Percentiles rank a stretch among this genome's conserved stretches.
phyloP scores from a whole-genome alignment of 2,797 vertebrate species.

The Oceanodroma leucorhoa region DNA sequence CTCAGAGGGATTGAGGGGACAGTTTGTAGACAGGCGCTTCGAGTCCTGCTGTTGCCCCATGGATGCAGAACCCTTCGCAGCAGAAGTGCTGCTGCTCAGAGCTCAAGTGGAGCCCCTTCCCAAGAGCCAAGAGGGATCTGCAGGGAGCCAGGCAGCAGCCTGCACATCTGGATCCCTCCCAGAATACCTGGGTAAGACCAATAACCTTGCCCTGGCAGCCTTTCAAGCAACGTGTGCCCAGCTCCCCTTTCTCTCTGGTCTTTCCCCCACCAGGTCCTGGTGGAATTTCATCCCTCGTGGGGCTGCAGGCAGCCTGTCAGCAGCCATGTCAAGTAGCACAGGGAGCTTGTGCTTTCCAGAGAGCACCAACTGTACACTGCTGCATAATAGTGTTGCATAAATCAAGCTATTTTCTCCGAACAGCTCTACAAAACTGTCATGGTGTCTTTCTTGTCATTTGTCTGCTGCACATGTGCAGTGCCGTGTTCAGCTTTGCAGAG shows the following conservation, averaged over 20 bases:
- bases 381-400: not conserved
- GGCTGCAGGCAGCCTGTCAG: rapidly evolving
- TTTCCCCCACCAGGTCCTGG: not conserved
- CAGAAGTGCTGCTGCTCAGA: not conserved
- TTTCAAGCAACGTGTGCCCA: not conserved
- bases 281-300: not conserved
- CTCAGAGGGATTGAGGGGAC: not conserved
- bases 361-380: not conserved
- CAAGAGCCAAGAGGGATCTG: not conserved
- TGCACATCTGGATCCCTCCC: not conserved
- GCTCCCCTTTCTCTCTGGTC: not conserved
- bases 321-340: rapidly evolving
- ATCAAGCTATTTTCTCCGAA: not conserved
- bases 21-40: not conserved
- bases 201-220: not conserved
- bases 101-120: not conserved
- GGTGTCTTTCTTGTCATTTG: rapidly evolving
- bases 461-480: not conserved
- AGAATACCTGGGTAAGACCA: not conserved
- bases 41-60: rapidly evolving
- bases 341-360: not conserved
- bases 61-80: rapidly evolving
- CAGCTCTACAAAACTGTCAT: not conserved
- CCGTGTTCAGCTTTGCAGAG: not conserved
- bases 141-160: not conserved